Base-by-base conservation (phyloP, 2,888 invertebrate species). In the Oligia latruncula region DNA sequence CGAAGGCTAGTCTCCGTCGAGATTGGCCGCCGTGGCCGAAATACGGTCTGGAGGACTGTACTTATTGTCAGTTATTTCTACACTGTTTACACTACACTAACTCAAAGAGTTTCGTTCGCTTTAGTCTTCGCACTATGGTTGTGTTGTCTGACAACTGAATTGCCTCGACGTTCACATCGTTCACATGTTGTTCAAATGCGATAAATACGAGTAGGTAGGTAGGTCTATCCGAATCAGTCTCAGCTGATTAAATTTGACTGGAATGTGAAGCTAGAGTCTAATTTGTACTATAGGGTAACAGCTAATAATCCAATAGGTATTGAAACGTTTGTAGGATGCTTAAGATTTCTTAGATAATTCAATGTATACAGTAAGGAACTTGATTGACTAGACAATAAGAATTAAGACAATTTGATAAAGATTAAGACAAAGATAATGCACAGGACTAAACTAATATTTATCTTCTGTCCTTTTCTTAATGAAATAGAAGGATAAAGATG, bases 201-300 rank as follows among this genome's bases (percentile, higher is more conserved):
- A 40, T 4, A 40, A 40, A 40, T 40, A 40, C 4, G 40, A 40
- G 9, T 17, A 29, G 67, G 58, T 58, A 68, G 4, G 40, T 40
- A 40, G 40, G 40, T 40, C 4, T 40, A 40, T 4, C 52, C 15
- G 5, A 78, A 68, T 78, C 79, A 60, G 5, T 68, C 29, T 60
- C 20, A 8, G 40, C 17, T 40, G 68, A 78, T 78, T 58, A 40
- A 58, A 78, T 76, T 72, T 46, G 43, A 58, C 55, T n/a, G 20
- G 20, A 29, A 29, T 71, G n/a, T 46, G 65, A 13, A 29, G n/a
- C 67, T 49, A 17, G 40, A 67, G n/a, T 17, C 6, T 17, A 67
- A 68, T 58, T 13, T 43, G 2, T 35, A 5, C 13, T 52, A 60
- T 1, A 17, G 4, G 52, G 13, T 11, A n/a, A 8, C 35, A 49